phyloP scores from a whole-genome alignment of 2,797 vertebrate genomes.

The Lophotriccus pileatus region DNA sequence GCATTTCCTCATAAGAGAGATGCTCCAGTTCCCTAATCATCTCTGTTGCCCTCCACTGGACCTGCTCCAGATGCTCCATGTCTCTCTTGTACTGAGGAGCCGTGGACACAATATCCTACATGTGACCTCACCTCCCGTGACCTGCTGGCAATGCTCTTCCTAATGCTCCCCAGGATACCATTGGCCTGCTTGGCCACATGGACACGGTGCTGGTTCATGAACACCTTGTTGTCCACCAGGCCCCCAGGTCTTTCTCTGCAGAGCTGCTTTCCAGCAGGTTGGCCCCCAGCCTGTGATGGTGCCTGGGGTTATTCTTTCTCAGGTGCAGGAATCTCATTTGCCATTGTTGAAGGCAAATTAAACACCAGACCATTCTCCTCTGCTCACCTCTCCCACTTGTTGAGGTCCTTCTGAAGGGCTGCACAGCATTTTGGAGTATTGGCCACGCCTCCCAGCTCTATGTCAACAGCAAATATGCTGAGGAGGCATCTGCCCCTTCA shows the following conservation, averaged over 20 bases:
- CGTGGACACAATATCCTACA: background rate
- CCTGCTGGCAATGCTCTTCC: background rate
- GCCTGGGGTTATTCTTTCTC: background rate
- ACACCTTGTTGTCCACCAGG: background rate
- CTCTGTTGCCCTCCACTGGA: background rate
- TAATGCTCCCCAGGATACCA: background rate
- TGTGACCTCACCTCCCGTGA: background rate
- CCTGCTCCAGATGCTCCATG: too few relatives aligned
- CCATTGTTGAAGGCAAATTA: background rate
- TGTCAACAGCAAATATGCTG: background rate
- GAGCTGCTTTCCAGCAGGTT: background rate
- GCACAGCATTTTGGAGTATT: background rate
- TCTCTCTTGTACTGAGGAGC: background rate
- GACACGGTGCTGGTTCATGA: background rate
- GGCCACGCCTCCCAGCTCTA: background rate
- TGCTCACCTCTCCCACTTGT: background rate
- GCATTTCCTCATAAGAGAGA: too few relatives aligned
- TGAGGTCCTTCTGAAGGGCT: background rate
- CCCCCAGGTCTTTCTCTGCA: background rate
- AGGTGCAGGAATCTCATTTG: background rate
- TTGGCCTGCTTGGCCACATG: background rate
- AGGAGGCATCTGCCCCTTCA: background rate
- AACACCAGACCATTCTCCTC: background rate
- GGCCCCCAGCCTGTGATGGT: rapidly evolving
- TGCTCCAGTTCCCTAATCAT: background rate